These are phyloP conservation scores for Podilymbus podiceps DNA, from an alignment of 2,113 vertebrate genomes.

Conservation along the genomic window DNA sequence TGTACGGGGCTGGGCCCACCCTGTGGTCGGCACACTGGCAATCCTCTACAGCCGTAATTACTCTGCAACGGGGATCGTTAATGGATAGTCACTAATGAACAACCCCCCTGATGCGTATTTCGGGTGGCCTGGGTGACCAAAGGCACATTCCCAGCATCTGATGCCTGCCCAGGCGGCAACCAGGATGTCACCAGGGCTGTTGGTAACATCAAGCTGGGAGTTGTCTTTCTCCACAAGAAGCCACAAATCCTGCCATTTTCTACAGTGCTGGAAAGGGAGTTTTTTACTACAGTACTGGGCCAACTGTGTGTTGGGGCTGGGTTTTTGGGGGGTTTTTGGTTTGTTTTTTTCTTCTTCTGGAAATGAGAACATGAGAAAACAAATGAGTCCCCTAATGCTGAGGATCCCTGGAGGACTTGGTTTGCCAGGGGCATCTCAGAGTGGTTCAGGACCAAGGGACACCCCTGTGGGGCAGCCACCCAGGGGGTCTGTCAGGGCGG, in stretches of 20 bases:
- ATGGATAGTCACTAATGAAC: not conserved
- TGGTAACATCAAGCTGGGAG: not conserved
- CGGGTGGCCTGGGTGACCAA: not conserved
- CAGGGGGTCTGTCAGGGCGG: no score
- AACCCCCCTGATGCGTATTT: rapidly evolving
- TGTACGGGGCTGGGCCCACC: not conserved
- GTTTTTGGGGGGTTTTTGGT: no score
- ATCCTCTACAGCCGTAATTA: not conserved
- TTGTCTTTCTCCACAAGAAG: not conserved
- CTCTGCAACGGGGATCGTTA: not conserved
- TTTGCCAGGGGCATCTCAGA: not conserved
- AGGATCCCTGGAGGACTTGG: not conserved
- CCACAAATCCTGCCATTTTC: not conserved
- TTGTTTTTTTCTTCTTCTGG: not conserved
- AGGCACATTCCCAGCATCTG: rapidly evolving
- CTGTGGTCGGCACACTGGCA: rapidly evolving
- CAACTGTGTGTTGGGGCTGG: not conserved
- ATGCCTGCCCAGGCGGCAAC: not conserved
- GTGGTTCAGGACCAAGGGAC: not conserved
- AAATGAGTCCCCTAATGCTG: not conserved
- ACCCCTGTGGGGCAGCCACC: not conserved
- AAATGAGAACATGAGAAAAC: not conserved
- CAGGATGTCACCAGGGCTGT: not conserved
- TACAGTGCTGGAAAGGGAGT: not conserved
- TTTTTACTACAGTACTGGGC: not conserved